Evolutionary conservation across 2,113 vertebrate species (phyloP).

Genomic region (Phyllostomus hastatus): DNA sequence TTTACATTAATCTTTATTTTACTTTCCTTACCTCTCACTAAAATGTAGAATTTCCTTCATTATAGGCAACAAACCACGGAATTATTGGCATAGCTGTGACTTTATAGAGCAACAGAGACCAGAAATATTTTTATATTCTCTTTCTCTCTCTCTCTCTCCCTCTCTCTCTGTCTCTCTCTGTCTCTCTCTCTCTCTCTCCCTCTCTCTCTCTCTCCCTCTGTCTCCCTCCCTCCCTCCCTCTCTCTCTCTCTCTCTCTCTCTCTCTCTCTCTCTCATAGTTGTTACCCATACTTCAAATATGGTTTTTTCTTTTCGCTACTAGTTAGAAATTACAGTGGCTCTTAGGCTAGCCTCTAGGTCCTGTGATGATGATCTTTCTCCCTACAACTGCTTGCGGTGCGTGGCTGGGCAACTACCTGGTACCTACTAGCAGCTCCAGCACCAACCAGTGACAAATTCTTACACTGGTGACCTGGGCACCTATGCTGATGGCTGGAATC

Average conservation of each 20-base stretch:
- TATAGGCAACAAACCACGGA: neutral
- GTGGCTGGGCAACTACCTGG: neutral
- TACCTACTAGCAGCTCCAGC: neutral
- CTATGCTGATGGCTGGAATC: neutral
- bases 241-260: too few relatives aligned
- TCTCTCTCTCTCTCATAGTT: neutral
- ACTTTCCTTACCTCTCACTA: neutral
- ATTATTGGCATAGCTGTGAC: neutral
- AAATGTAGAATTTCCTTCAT: neutral
- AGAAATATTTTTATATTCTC: too few relatives aligned
- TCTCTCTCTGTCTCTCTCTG: neutral
- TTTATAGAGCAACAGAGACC: neutral
- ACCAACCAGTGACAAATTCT: neutral
- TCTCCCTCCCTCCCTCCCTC: too few relatives aligned
- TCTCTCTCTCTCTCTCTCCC: neutral
- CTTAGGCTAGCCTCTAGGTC: neutral
- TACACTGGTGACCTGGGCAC: neutral
- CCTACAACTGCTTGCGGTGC: neutral
- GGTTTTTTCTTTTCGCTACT: neutral
- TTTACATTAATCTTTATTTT: neutral
- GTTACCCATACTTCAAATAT: neutral
- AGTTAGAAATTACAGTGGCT: neutral
- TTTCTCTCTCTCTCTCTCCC: neutral
- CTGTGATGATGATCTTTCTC: neutral
- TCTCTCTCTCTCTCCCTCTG: neutral